Base-by-base conservation (phyloP, 2,888 invertebrate species). In the Heliconius erato region DNA sequence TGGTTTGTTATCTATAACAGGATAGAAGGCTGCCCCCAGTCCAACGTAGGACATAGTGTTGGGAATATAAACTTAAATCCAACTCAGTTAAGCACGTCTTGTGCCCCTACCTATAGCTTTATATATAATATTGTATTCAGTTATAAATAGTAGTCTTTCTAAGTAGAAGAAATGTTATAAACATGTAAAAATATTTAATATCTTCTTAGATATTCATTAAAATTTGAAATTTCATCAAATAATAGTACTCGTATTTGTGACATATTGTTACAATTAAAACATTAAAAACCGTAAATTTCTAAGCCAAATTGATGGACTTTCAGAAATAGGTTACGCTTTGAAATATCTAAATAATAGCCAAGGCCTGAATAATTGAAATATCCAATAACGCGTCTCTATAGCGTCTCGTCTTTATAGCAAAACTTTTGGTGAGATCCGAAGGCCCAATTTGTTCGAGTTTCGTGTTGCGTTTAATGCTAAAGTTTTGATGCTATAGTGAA, bases 341-440 rank as follows among this genome's bases (percentile, higher is more conserved):
- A 63, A 81, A 81, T 81, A 77, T 71, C 77, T 71, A 71, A 77
- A 49, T 69, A 78, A 81, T 77, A 71, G 68, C 71, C 71, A 77
- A 81, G 63, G 74, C 14, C 74, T 78, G 79, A 83, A 83, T 83
- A 81, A 83, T 83, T 81, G 78, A 83, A 80, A 80, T 71, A 72
- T 83, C 71, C 32, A 79, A 81, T 80, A 80, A 81, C 28, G 68
- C 68, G 77, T 40, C 9, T 40, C 9, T 40, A 11, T 11, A 40
- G 40, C 54, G 19, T 78, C 65, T 77, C 77, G 71, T 77, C 81
- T 77, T 81, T 81, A 81, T 78, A 69, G 77, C 44, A 28, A 76
- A 81, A 81, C 59, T 81, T 81, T 69, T 35, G 68, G 28, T 68
- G 68, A 69, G 54, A 81, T 49, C 71, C 71, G 71, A 81, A 63